These are phyloP conservation scores for Umimayanthus kanabou DNA, from an alignment of 92 coral and sea anemone genomes.

Conservation along the genomic window DNA sequence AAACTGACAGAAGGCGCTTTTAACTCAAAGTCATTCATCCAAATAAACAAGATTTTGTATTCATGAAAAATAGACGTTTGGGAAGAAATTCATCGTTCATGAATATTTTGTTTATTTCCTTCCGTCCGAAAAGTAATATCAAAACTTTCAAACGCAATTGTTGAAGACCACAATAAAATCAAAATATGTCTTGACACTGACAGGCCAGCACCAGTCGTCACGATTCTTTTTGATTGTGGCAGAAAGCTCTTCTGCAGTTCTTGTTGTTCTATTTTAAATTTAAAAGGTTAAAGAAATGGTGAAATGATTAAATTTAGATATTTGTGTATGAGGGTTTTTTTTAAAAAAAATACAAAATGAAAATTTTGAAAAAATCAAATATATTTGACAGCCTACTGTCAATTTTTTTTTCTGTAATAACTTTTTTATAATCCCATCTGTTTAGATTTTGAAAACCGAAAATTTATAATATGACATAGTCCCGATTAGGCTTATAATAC, in stretches of 20 bases:
- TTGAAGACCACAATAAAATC: neutral
- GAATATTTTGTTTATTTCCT: conserved; percentile 9
- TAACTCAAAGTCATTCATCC: neutral
- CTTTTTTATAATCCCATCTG: too few species aligned
- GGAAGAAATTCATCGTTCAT: neutral
- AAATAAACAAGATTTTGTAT: neutral
- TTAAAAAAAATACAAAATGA: neutral
- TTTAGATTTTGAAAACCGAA: neutral
- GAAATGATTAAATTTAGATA: neutral
- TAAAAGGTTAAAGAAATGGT: too few species aligned
- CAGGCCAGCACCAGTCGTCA: neutral
- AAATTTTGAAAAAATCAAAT: neutral
- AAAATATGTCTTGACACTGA: neutral
- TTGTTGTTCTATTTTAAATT: neutral
- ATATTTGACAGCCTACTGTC: neutral
- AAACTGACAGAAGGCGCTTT: neutral
- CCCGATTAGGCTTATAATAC: too few species aligned
- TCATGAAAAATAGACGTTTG: neutral
- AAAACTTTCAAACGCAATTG: neutral
- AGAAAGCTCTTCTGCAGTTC: too few species aligned
- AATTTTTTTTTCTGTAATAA: neutral
- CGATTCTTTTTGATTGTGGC: neutral
- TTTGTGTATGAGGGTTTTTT: neutral
- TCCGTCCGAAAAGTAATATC: conserved; percentile 3
- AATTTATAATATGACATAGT: too few species aligned